These are phyloP conservation scores for Sitophilus oryzae DNA, from an alignment of 1,140 invertebrate species.

Conservation along the genomic window DNA sequence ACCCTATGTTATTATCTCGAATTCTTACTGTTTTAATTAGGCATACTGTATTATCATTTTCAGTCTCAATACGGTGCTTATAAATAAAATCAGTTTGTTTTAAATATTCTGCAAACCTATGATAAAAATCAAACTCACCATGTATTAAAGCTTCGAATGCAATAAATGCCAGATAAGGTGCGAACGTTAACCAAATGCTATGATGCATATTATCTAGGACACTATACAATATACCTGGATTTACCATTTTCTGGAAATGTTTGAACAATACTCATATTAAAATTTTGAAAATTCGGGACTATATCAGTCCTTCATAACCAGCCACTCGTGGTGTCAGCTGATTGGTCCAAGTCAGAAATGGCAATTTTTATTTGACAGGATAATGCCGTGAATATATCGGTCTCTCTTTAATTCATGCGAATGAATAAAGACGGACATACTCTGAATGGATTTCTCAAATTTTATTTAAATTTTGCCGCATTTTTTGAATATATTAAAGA, in stretches of 20 bases:
- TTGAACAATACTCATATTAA: conserved; percentile 2
- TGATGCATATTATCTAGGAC: neutral
- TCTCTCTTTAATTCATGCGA: too few species aligned
- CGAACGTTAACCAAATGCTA: conserved; percentile 28
- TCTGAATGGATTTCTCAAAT: too few species aligned
- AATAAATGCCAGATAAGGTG: conserved; percentile 34
- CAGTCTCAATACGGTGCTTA: too few species aligned
- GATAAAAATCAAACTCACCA: conserved; percentile 26
- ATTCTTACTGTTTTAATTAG: too few species aligned
- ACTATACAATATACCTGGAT: neutral
- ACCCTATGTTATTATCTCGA: too few species aligned
- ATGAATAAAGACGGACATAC: too few species aligned
- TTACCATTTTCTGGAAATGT: conserved; percentile 5
- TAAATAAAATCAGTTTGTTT: too few species aligned
- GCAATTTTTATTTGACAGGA: too few species aligned
- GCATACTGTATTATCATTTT: too few species aligned
- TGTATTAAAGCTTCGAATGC: conserved; percentile 35
- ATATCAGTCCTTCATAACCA: conserved; percentile 2
- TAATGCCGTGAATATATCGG: too few species aligned
- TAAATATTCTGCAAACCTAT: neutral
- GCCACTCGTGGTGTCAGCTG: conserved; percentile 23
- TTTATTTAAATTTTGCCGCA: too few species aligned
- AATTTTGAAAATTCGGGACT: conserved; percentile 12
- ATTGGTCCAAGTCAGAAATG: conserved; percentile 20
- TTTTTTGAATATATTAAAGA: too few species aligned